Evolutionary conservation across 2,888 invertebrate species (phyloP), one percentile per base, ranked within the genome.

Genomic region (Epinotia demarniana): DNA sequence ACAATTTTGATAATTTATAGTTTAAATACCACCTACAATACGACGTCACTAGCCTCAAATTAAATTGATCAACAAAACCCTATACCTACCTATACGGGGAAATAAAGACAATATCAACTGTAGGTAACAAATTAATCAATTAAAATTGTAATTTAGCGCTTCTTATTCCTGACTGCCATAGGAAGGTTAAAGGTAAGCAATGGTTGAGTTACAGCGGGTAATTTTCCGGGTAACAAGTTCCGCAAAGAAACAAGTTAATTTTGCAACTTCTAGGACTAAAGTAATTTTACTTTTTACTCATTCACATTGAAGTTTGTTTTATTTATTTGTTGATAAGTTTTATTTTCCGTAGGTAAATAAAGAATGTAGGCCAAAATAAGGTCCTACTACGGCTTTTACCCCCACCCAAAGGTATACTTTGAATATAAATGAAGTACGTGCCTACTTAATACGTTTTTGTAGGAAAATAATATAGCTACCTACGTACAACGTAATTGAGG

Each of bases 211-310:
- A 43, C 27, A 46, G 16, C 43, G 23, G 23, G 23, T 27, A 46
- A 60, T 60, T 69, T 23, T 60, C 43, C n/a, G 6, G 58, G 23
- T 60, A 43, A 27, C 6, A 60, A 57, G 68, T 57, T 68, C 43
- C 23, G 68, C 13, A 13, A 16, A 19, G 33, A 43, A 43, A 57
- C 39, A 69, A 69, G 23, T 43, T 68, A 68, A 68, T 43, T 68
- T 68, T 13, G 12, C 13, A 33, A 55, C 67, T 67, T 67, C 3
- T 18, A 19, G 2, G 53, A 66, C 23, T 66, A 16, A 27, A 27
- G 23, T 55, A 8, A 18, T 19, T 13, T 67, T 2, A 55, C 27
- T 55, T n/a, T 33, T 55, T 57, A 18, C 9, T 57, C 3, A 57
- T 67, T 19, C n/a, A 3, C 13, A 27, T 11, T 27, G 61, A 58